Evolutionary conservation across 2,888 invertebrate genomes (phyloP), one percentile per base, ranked within the genome.

Genomic region (Coleophora deauratella): DNA sequence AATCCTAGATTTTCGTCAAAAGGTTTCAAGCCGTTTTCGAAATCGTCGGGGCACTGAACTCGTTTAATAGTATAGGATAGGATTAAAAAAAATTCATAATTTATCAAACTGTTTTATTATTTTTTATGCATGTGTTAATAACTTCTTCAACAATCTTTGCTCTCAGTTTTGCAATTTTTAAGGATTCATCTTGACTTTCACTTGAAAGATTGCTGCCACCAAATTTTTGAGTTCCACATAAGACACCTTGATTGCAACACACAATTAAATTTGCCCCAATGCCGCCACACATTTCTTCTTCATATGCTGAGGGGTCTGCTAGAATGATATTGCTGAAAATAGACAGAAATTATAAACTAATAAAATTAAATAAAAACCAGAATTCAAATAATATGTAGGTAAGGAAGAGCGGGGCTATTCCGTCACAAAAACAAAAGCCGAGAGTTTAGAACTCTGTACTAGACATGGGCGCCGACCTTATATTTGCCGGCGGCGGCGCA

Each of bases 271-370:
- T 88, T n/a, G 86, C 73, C 33, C 84, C 82, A 35, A 67, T 57
- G n/a, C 91, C 90, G 40, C 89, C 88, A 56, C 91, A 89, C 53
- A 93, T 86, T 52, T 87, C 87, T 80, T 95, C 95, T 79, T 96
- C 96, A 72, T 94, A 93, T n/a, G 87, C 78, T 31, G 93, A 91
- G 27, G 95, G 95, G 72, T 96, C 95, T n/a, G 88, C 88, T 50
- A 94, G 66, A 36, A 93, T 70, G 30, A 90, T 75, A 53, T 88
- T 87, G 46, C 93, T 93, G 34, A 27, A 45, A 28, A 37, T 27
- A 32, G 7, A 12, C n/a, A 13, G 9, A 2, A 35, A 30, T 28
- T 31, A 15, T 34, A 6, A 4, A 4, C 6, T n/a, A 13, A 35
- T 37, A 28, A 28, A 28, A 28, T 9, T 28, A n/a, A n/a, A 28